Evolutionary conservation across 2,113 vertebrate genomes (phyloP).

Genomic region (Phrynosoma platyrhinos): DNA sequence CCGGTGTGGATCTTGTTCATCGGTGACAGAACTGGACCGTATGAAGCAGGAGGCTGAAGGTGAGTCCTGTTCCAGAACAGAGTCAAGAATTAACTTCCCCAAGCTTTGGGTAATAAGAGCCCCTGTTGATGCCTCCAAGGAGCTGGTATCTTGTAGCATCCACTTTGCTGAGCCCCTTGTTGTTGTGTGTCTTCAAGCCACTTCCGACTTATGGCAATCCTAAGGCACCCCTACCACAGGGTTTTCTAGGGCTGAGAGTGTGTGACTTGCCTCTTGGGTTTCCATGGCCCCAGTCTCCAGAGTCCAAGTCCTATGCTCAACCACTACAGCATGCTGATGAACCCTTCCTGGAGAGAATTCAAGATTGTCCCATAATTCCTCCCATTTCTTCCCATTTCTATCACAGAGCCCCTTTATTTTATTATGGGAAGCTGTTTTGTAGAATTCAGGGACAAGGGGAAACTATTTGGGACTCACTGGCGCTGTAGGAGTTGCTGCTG

Average conservation of each 20-base stretch:
- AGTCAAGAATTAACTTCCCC: not conserved
- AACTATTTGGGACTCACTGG: conserved; percentile 84
- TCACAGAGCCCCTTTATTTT: not conserved
- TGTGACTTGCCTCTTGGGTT: no score
- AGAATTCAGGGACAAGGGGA: not conserved
- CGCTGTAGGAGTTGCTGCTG: conserved; percentile 95
- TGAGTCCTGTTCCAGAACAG: conserved; percentile 79
- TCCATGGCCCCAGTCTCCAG: no score
- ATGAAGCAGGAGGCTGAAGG: conserved; percentile 83
- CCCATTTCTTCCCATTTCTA: not conserved
- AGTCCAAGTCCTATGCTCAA: no score
- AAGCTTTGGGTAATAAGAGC: no score
- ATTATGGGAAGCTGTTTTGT: not conserved
- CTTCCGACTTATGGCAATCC: no score
- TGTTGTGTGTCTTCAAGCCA: no score
- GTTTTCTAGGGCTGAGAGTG: no score
- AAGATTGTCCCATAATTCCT: not conserved
- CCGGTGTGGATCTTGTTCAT: conserved; percentile 86
- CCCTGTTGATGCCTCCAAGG: not conserved
- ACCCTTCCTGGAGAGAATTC: not conserved
- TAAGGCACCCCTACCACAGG: no score
- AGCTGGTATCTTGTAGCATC: no score
- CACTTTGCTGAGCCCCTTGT: no score
- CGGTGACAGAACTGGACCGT: conserved; percentile 86
- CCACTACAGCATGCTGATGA: not conserved